Percentiles rank a stretch among this genome's conserved stretches.
Evolutionary conservation across 1,140 invertebrate genomes (phyloP).

Genomic region (Potamilus streckersoni): DNA sequence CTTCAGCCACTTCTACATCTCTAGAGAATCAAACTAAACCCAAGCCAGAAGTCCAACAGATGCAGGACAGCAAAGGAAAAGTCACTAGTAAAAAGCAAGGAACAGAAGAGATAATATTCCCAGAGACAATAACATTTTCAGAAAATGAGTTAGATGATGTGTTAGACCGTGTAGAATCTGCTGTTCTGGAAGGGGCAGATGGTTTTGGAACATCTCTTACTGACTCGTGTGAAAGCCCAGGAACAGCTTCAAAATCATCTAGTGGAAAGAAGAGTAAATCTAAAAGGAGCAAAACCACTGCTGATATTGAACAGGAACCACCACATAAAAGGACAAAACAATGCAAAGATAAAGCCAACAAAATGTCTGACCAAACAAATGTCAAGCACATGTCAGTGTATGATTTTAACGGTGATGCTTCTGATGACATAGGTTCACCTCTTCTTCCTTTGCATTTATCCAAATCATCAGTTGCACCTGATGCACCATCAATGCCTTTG

Average conservation of each 20-base stretch:
- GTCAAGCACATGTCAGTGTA: constrained; percentile 45
- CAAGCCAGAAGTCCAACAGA: neutral
- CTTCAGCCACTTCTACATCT: too few relatives aligned
- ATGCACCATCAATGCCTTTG: neutral
- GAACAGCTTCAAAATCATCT: neutral
- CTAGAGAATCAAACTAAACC: too few relatives aligned
- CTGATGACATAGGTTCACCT: constrained; percentile 38
- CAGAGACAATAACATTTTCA: constrained; percentile 56
- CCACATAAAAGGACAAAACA: constrained; percentile 46
- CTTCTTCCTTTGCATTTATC: constrained; percentile 30
- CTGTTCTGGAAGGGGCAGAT: constrained; percentile 29
- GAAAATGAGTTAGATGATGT: constrained; percentile 58
- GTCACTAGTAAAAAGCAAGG: constrained; percentile 1
- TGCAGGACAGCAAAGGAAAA: neutral
- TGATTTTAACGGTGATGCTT: constrained; percentile 52
- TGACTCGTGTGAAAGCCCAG: constrained; percentile 2
- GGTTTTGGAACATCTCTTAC: constrained; percentile 16
- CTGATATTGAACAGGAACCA: constrained; percentile 37
- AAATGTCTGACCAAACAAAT: neutral
- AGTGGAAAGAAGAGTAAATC: constrained; percentile 34
- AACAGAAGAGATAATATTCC: constrained; percentile 26
- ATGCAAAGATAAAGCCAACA: constrained; percentile 32
- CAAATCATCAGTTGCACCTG: neutral
- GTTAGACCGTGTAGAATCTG: constrained; percentile 60
- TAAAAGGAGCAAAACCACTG: constrained; percentile 38